These are phyloP conservation scores for Tetanocera ferruginea DNA, from an alignment of 2,888 invertebrate species.

Conservation along the genomic window DNA sequence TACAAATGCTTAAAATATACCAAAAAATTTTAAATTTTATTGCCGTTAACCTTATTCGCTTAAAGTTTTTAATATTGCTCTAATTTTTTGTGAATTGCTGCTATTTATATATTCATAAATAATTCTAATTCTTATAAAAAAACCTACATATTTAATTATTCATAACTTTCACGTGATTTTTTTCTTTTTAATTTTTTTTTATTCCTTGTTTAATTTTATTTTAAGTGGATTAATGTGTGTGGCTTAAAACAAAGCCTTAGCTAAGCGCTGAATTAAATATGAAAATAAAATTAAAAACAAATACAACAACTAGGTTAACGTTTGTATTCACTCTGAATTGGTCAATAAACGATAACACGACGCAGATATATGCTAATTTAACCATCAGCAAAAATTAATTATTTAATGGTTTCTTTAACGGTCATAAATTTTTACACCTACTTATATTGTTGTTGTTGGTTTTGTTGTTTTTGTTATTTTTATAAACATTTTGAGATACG, in stretches of 20 bases:
- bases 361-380: slow-evolving; percentile 23
- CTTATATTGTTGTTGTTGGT: background rate
- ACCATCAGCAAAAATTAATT: background rate
- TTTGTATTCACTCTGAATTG: background rate
- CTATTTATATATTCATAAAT: too few relatives aligned
- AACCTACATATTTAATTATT: too few relatives aligned
- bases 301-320: slow-evolving; percentile 1
- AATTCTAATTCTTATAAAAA: too few relatives aligned
- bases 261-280: background rate
- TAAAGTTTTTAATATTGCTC: too few relatives aligned
- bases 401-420: background rate
- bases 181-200: too few relatives aligned
- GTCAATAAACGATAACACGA: slow-evolving; percentile 17
- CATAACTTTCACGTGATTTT: too few relatives aligned
- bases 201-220: too few relatives aligned
- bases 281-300: background rate
- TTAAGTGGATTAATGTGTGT: background rate
- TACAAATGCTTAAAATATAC: too few relatives aligned
- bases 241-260: background rate
- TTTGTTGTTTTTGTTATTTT: background rate
- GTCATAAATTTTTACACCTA: background rate
- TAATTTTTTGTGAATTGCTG: too few relatives aligned
- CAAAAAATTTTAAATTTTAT: too few relatives aligned
- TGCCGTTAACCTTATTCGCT: too few relatives aligned
- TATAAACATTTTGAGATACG: background rate